Base-by-base conservation (phyloP, 2,888 invertebrate species). In the Caenorhabditis panamensis region DNA sequence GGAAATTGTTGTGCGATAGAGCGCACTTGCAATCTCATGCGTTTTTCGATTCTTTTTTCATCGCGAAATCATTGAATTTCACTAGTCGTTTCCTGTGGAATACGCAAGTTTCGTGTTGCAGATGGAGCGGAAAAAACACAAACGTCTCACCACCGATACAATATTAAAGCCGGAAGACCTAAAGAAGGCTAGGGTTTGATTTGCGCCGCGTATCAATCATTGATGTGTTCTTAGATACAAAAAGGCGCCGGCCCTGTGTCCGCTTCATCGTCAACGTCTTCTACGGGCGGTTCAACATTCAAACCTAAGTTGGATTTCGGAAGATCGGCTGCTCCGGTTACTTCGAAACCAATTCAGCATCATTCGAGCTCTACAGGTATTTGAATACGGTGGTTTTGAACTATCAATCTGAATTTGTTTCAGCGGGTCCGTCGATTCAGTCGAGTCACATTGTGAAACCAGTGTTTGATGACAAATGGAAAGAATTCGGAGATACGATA, bases 111-210 rank as follows among this genome's bases (percentile, higher is more conserved):
- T 53, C 18, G 18, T 16, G 36, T 58, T 68, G 41, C 56, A 59
- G 28, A 80, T 80, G 80, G 80, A 80, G 18, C 53, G 64, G 28
- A 76, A 71, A 76, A 80, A 80, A 22, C 75, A 80, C 49, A 80
- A 80, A 71, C 69, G 76, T 18, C 31, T 67, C 13, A 41, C 41
- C 3, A 72, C 61, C 47, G 75, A 76, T 24, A 67, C 56, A 18
- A 80, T 80, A 13, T 71, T 80, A 71, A 75, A 76, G 20, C 80
- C 80, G 28, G 67, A 72, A 26, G 80, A 80, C 28, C 28, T 80
- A 62, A 80, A 80, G 37, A 80, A 80, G 20, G 20, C 79, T 3
- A 56, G 56, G 36, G 58, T 58, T 22, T 58, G 41, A 11, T 22
- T 16, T 6, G 2, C 13, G 16, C 41, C 41, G 9, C 13, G 41